Conservation (phyloP, 2,113 vertebrate species). For the Plotosus lineatus region DNA sequence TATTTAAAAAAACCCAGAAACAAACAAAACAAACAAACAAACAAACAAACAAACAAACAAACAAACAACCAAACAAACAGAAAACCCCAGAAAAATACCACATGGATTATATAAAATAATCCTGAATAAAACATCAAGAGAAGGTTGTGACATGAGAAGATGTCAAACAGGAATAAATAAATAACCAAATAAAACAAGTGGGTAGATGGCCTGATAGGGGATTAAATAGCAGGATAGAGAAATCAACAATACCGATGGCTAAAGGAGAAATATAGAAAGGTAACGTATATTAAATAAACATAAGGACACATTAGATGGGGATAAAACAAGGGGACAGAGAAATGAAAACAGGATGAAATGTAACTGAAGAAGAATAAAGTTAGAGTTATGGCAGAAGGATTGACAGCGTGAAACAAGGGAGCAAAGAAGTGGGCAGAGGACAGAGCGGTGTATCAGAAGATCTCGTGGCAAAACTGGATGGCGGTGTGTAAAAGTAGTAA, state of each 20-base stretch:
- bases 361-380: no score
- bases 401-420: neutral
- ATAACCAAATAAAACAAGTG: neutral
- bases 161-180: neutral
- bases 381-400: neutral
- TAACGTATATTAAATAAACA: neutral
- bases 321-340: neutral
- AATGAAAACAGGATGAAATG: neutral
- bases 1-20: neutral
- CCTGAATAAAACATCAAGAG: neutral
- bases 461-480: neutral
- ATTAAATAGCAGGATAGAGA: neutral
- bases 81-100: neutral
- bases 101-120: neutral
- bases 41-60: neutral
- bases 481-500: neutral
- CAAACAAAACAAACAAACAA: neutral
- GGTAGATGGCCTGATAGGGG: neutral
- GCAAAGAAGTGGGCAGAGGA: neutral
- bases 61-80: neutral
- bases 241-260: neutral
- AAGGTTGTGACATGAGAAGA: neutral
- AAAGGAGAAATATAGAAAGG: neutral
- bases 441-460: neutral
- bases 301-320: no score